Evolutionary conservation across 1,140 invertebrate genomes (phyloP), one percentile per base, ranked within the genome.

Genomic region (Drosophila nebulosa): DNA sequence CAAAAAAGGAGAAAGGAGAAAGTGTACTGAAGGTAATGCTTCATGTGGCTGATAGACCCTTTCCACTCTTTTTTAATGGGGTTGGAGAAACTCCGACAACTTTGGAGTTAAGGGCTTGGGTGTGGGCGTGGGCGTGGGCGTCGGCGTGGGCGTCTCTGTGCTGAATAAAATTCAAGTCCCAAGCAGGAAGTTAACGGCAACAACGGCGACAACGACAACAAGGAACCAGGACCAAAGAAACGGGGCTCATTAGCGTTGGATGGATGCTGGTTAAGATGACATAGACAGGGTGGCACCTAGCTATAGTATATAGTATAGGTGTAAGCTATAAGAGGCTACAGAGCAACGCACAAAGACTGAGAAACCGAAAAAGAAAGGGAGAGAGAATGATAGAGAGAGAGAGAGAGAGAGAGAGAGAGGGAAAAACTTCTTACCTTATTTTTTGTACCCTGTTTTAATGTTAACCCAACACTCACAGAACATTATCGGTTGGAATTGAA

Each of bases 191-290:
- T 69, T 66, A 65, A 65, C 58, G 69, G 61, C 64, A 16, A 62
- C 61, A 59, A 74, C 30, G 27, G 9, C 51, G 16, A 39, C 42
- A 30, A 18, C 27, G 35, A 32, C 30, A 32, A 46, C 39, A 46
- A 46, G 27, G 52, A n/a, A 12, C 39, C 51, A 61, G 57, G 62
- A 66, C 42, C 61, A 51, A 69, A 80, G 67, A 74, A 70, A 70
- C 67, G 62, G 71, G 72, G 69, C 81, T 84, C 80, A 84, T 84
- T 84, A 84, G 69, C 81, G 81, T 61, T 86, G 77, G 69, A 52
- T 74, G 61, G 73, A 30, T 30, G 52, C 26, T 55, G 52, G 52
- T 55, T 55, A 55, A 55, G 52, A 26, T 55, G 52, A 63, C 73
- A 67, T 14, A 55, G 24, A 32, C 52, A 26, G 22, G n/a, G 22